Conservation (phyloP, 2,113 vertebrate genomes). For the Rattus rattus region DNA sequence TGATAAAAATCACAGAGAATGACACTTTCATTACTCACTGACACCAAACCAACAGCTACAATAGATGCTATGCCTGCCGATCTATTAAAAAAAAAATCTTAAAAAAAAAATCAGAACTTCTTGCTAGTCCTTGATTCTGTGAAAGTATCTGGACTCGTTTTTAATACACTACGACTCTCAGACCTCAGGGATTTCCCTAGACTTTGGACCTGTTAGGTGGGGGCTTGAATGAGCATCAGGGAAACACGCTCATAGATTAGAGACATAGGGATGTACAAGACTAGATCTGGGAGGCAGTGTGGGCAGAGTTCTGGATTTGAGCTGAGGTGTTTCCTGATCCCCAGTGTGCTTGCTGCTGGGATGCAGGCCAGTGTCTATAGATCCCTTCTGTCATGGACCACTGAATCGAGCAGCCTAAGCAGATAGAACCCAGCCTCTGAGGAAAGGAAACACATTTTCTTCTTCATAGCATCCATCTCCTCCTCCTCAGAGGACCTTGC, state of each 20-base stretch:
- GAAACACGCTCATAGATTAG: neutral
- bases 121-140: neutral
- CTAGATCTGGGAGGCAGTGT: rapidly evolving
- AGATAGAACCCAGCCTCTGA: neutral
- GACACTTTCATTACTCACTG: slow-evolving; percentile 78
- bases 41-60: slow-evolving; percentile 44
- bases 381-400: too few relatives aligned
- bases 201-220: neutral
- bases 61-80: slow-evolving; percentile 50
- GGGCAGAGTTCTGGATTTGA: rapidly evolving
- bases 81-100: slow-evolving; percentile 43
- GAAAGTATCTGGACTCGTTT: neutral
- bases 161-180: neutral
- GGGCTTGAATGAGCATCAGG: neutral
- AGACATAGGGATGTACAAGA: too few relatives aligned
- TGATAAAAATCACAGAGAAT: slow-evolving; percentile 79
- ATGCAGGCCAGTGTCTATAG: neutral
- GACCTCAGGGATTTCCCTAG: neutral
- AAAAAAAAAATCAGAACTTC: neutral
- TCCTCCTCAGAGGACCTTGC: neutral
- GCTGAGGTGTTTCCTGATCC: rapidly evolving
- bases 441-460: neutral
- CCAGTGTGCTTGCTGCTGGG: rapidly evolving
- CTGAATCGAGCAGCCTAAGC: neutral
- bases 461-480: neutral